Evolutionary conservation across 2,888 invertebrate species (phyloP).

Genomic region (Lithophane socia): DNA sequence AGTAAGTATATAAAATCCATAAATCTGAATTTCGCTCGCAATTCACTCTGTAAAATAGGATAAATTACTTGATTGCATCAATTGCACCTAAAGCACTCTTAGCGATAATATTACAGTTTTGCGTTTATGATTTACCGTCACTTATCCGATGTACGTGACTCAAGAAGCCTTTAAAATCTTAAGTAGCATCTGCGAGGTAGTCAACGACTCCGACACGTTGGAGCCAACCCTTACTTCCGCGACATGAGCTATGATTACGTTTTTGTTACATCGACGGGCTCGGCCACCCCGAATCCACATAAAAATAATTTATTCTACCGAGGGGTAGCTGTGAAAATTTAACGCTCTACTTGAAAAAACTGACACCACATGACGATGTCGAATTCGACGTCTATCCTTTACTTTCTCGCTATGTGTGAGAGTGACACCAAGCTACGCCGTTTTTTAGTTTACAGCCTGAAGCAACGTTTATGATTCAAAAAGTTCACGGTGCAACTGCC

Average conservation of each 20-base stretch:
- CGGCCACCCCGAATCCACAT: constrained; percentile 89
- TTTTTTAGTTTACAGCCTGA: constrained; percentile 79
- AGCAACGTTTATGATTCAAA: constrained; percentile 80
- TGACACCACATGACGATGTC: constrained; percentile 83
- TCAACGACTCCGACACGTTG: constrained; percentile 75
- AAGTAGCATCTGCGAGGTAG: constrained; percentile 80
- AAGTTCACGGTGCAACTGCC: constrained; percentile 86
- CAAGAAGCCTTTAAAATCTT: constrained; percentile 58
- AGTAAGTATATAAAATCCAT: constrained; percentile 3
- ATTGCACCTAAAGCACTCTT: constrained; percentile 26
- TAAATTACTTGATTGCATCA: constrained; percentile 41
- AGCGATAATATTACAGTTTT: constrained; percentile 20
- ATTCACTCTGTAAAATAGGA: constrained; percentile 18
- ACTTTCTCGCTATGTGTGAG: constrained; percentile 69
- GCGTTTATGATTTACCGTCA: constrained; percentile 41
- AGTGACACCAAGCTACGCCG: constrained; percentile 67
- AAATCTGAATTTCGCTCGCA: constrained; percentile 41
- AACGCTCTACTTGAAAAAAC: constrained; percentile 84
- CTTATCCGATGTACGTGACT: constrained; percentile 61
- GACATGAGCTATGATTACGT: constrained; percentile 79
- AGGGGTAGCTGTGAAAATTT: constrained; percentile 88
- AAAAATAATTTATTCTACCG: constrained; percentile 87
- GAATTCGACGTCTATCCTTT: constrained; percentile 76
- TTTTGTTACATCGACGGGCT: constrained; percentile 81
- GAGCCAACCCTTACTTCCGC: constrained; percentile 86